Evolutionary conservation across 1,140 invertebrate species (phyloP), one percentile per base, ranked within the genome.

Genomic region (Drosophila serrata): DNA sequence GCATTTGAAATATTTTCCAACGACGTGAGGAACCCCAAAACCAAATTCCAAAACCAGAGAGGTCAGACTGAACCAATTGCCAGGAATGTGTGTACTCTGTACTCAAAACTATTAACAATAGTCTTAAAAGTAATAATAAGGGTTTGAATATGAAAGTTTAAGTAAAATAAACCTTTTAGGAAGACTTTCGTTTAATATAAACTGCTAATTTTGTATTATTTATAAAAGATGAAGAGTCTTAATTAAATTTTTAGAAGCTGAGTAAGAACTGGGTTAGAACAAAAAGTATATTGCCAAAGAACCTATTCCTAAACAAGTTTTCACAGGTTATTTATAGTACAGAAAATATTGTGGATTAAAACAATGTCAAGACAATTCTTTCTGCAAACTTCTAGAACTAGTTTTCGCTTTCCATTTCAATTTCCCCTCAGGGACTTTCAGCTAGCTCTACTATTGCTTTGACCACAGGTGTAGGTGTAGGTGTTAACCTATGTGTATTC

Each of bases 1-100:
- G 35, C 58, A 37, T 27, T 62, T 35, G 64, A 62, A 67, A 63
- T 62, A 63, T 67, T 45, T 29, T 62, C 19, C 35, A 31, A 15
- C 39, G 61, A 67, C 35, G 65, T 68, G 61, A 11, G 61, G 22
- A 13, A 27, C 13, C 29, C 29, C 29, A 5, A 49, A 49, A 46
- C 35, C 42, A 33, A 68, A 35, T 67, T 65, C 8, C 12, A 33
- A 40, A 46, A 12, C 27, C 6, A 12, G 12, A 15, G 15, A 35
- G 58, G 24, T 63, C 43, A 63, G 27, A 31, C 6, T 6, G 4
- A 53, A 35, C 33, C 61, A 65, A 65, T 68, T 65, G 45, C 17
- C 43, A 39, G 24, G 13, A 55, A 67, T 45, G 37, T 67, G 37
- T 64, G 64, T 24, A 15, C 45, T 33, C 4, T 17, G 37, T 17